Evolutionary conservation across 2,888 invertebrate species (phyloP).

Genomic region (Empis stercorea): DNA sequence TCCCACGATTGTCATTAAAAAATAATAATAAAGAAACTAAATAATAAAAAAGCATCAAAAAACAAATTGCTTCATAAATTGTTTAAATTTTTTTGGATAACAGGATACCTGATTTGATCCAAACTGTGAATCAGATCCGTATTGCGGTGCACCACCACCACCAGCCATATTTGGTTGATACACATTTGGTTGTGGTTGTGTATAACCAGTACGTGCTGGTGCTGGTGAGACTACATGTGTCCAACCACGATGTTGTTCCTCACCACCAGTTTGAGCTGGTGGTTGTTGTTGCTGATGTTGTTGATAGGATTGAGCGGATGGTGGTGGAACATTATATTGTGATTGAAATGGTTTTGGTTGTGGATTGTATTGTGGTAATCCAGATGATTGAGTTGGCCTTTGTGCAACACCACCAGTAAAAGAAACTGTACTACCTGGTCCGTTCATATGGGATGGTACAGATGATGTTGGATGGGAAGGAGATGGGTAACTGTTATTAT

Average conservation of each 20-base stretch:
- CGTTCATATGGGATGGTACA: too few species aligned
- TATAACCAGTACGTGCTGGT: conserved; percentile 10
- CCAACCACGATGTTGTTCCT: conserved; percentile 15
- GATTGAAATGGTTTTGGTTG: not conserved
- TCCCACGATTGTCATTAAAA: too few species aligned
- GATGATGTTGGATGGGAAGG: too few species aligned
- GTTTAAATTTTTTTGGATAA: not conserved
- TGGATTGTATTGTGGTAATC: conserved; percentile 4
- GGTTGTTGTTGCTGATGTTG: not conserved
- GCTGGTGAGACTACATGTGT: conserved; percentile 12
- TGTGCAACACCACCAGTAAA: conserved; percentile 13
- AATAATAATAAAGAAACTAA: not conserved
- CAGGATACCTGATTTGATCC: conserved; percentile 9
- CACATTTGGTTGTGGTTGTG: not conserved
- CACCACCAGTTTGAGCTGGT: not conserved
- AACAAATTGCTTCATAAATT: too few species aligned
- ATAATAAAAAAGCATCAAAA: too few species aligned
- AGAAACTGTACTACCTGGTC: conserved; percentile 8
- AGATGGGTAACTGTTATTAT: not conserved
- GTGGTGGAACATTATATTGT: not conserved
- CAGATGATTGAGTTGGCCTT: not conserved
- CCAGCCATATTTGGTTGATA: not conserved
- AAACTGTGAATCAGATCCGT: not conserved
- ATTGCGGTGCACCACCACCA: conserved; percentile 4
- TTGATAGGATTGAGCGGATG: conserved; percentile 11